These are phyloP conservation scores for Portunus trituberculatus DNA, from an alignment of 1,140 invertebrate genomes.

Conservation along the genomic window DNA sequence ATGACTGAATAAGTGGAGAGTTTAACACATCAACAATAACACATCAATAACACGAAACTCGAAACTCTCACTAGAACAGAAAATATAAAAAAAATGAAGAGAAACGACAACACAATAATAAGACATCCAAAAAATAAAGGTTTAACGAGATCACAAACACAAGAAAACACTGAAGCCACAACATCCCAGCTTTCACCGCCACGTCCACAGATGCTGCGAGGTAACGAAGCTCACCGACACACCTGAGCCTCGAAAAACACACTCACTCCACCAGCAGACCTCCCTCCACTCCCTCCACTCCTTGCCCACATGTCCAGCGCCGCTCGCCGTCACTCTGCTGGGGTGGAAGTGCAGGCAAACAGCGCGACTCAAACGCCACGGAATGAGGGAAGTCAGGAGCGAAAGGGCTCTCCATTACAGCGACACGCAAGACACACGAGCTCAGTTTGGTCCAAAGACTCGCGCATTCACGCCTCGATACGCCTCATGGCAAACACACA, in stretches of 20 bases:
- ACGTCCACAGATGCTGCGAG: neutral
- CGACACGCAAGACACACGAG: neutral
- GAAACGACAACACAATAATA: too few species aligned
- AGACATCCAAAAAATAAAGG: too few species aligned
- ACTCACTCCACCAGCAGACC: neutral
- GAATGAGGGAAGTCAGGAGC: neutral
- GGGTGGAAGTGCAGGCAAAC: too few species aligned
- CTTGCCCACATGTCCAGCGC: neutral
- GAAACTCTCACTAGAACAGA: too few species aligned
- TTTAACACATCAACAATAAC: too few species aligned
- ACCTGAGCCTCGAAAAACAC: neutral
- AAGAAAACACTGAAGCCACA: too few species aligned
- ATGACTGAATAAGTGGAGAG: too few species aligned
- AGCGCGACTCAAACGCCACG: neutral
- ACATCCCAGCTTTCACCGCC: neutral
- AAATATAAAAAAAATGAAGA: too few species aligned
- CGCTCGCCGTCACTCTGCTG: neutral
- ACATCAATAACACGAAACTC: too few species aligned
- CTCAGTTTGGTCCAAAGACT: neutral
- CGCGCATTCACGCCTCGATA: neutral
- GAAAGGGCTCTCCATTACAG: neutral
- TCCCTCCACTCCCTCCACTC: neutral
- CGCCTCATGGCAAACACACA: slow-evolving; percentile 7
- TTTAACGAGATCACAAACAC: too few species aligned
- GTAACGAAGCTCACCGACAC: neutral